Percentiles rank a stretch among this genome's conserved stretches.
These are phyloP conservation scores for Amphiprion clarkii DNA, from an alignment of 2,797 vertebrate species.

Conservation along the genomic window DNA sequence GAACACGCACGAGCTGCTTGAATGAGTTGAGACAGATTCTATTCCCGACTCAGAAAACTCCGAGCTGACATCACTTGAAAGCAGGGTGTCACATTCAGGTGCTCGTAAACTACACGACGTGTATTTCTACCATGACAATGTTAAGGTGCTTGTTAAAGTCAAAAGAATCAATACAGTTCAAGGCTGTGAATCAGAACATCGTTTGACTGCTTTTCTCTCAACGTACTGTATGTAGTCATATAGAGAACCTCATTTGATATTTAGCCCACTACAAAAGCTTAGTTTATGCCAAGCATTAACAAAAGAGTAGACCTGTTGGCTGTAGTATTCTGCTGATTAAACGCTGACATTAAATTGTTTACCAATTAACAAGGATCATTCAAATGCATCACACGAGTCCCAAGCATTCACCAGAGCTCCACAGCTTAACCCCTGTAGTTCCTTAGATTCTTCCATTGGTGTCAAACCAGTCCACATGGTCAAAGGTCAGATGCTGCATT, in stretches of 20 bases:
- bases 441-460: conserved; percentile 43
- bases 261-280: conserved; percentile 47
- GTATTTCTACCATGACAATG: conserved; percentile 55
- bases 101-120: conserved; percentile 68
- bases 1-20: conserved; percentile 1
- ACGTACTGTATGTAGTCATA: conserved; percentile 61
- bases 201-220: conserved; percentile 53
- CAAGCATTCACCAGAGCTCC: conserved; percentile 43
- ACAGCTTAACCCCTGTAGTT: conserved; percentile 16
- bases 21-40: conserved; percentile 15
- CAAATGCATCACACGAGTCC: conserved; percentile 49
- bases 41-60: conserved; percentile 48
- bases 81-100: conserved; percentile 72
- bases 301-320: conserved; percentile 18
- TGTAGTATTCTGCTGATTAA: conserved; percentile 34
- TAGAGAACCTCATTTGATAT: conserved; percentile 36
- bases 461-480: conserved; percentile 45
- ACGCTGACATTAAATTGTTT: conserved; percentile 44
- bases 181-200: conserved; percentile 50
- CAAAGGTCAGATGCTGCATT: conserved; percentile 60
- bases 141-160: conserved; percentile 70
- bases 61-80: conserved; percentile 61
- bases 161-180: conserved; percentile 44
- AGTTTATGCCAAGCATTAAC: conserved; percentile 29
- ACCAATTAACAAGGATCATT: conserved; percentile 48